Percentiles rank a stretch among this genome's conserved stretches.
These are phyloP conservation scores for Scolanthus callimorphus DNA, from an alignment of 92 coral and sea anemone species.

Conservation along the genomic window DNA sequence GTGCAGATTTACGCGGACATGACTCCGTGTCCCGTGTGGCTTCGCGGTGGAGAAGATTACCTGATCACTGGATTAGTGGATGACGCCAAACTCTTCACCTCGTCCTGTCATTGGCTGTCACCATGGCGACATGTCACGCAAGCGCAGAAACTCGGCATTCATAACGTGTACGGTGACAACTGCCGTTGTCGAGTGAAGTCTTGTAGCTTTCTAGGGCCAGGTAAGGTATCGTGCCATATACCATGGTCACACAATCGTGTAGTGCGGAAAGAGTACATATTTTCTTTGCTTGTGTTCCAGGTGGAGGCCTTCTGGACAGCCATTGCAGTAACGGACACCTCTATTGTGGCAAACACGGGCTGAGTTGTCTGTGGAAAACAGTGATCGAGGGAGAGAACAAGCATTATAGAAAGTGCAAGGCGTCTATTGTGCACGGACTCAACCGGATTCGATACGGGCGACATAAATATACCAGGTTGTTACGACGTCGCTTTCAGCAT, in stretches of 20 bases:
- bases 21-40: constrained; percentile 51
- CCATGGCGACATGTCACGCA: constrained; percentile 72
- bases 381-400: not conserved
- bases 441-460: not conserved
- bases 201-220: constrained; percentile 27
- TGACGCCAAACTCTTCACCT: constrained; percentile 61
- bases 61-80: constrained; percentile 78
- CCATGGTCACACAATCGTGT: too few species aligned
- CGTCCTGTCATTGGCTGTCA: constrained; percentile 71
- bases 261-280: not conserved
- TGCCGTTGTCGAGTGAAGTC: constrained; percentile 68
- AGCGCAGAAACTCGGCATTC: constrained; percentile 68
- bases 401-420: not conserved
- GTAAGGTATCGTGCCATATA: not conserved
- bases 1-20: constrained; percentile 38
- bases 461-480: too few species aligned
- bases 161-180: constrained; percentile 57
- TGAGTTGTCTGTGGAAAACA: constrained; percentile 22
- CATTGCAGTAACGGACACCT: constrained; percentile 21
- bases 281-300: not conserved
- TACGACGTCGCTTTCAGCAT: too few species aligned
- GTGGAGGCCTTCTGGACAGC: constrained; percentile 11
- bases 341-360: constrained; percentile 19
- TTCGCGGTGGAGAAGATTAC: constrained; percentile 55
- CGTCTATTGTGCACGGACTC: not conserved